Percentiles rank a stretch among this genome's conserved stretches.
Conservation (phyloP, 2,888 invertebrate genomes). For the Capitulum mitella region DNA sequence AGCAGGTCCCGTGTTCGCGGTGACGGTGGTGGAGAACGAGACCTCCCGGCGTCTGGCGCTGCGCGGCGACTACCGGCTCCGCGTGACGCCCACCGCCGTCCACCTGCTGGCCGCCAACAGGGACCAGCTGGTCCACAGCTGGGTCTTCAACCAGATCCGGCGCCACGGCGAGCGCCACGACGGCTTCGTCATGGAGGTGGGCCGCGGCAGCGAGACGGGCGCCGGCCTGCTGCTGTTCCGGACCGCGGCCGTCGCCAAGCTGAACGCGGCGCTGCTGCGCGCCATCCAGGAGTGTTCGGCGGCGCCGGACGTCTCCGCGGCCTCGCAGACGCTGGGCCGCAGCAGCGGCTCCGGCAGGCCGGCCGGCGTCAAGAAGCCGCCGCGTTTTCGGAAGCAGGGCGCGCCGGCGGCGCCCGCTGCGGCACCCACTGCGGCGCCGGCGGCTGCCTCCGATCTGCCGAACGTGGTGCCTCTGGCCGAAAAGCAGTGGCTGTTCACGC, state of each 20-base stretch:
- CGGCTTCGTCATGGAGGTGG: not conserved
- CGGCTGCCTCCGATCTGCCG: not conserved
- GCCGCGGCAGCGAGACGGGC: constrained; percentile 18
- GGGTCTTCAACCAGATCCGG: not conserved
- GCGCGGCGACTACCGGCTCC: not conserved
- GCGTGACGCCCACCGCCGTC: not conserved
- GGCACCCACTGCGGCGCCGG: not conserved
- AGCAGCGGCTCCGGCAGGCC: not conserved
- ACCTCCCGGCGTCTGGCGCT: not conserved
- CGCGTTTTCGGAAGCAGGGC: not conserved
- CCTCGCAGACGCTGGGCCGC: not conserved
- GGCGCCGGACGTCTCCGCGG: not conserved
- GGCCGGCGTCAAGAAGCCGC: not conserved
- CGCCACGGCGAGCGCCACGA: not conserved
- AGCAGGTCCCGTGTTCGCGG: not conserved
- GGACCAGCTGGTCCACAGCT: not conserved
- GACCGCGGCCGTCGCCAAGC: not conserved
- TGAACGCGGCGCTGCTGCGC: not conserved
- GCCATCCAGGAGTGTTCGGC: not conserved
- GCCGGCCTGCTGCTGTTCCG: not conserved
- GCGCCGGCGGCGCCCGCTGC: not conserved
- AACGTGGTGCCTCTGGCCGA: constrained; percentile 4
- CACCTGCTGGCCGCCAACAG: not conserved
- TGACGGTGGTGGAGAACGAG: not conserved
- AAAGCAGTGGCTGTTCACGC: not conserved